phyloP scores from a whole-genome alignment of 2,888 invertebrate species.

The Acronicta alni region DNA sequence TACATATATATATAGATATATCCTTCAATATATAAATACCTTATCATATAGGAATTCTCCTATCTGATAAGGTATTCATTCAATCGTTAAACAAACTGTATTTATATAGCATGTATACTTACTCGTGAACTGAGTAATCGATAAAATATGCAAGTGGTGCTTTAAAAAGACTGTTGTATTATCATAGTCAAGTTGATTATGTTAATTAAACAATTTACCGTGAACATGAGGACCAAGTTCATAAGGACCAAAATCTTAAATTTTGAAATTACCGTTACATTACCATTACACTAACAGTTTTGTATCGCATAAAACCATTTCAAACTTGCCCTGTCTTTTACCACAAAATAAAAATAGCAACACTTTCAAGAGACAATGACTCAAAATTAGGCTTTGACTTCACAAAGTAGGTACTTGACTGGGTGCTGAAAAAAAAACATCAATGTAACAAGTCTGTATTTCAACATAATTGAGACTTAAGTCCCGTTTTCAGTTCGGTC shows the following conservation, averaged over 20 bases:
- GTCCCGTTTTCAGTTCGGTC: conserved; percentile 19
- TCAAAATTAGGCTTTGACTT: conserved; percentile 18
- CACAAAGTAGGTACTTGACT: conserved; percentile 19
- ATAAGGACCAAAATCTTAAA: neutral
- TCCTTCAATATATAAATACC: too few species aligned
- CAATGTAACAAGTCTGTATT: conserved; percentile 15
- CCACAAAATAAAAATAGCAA: neutral
- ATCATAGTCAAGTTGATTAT: neutral
- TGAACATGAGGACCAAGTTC: neutral
- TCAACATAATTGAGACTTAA: conserved; percentile 35
- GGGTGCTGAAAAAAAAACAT: conserved; percentile 12
- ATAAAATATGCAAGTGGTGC: conserved; percentile 12
- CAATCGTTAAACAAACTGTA: neutral
- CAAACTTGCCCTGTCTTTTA: neutral
- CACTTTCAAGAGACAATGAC: conserved; percentile 1
- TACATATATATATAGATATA: too few species aligned
- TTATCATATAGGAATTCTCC: too few species aligned
- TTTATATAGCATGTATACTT: neutral
- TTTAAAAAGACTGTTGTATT: neutral
- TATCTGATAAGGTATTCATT: too few species aligned
- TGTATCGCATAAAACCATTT: too few species aligned
- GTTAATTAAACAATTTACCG: neutral
- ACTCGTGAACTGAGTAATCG: conserved; percentile 3
- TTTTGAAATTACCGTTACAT: neutral
- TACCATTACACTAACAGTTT: neutral